Evolutionary conservation across 2,113 vertebrate genomes (phyloP).

Genomic region (Orientallactaga bullata): DNA sequence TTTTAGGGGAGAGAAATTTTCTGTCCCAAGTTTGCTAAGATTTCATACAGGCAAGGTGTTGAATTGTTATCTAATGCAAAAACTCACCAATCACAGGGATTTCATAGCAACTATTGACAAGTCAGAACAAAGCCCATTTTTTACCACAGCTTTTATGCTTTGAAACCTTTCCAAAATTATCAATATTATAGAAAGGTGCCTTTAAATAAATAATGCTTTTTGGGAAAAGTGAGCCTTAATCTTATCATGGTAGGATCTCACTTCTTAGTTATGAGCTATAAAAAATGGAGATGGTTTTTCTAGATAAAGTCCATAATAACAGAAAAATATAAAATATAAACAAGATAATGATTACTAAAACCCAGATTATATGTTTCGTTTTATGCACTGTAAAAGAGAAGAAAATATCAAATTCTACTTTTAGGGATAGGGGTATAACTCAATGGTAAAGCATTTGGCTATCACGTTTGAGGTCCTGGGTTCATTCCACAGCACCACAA

Average conservation of each 20-base stretch:
- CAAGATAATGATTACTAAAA: neutral
- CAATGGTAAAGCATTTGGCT: neutral
- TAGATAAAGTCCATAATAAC: neutral
- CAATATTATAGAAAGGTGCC: slow-evolving; percentile 16
- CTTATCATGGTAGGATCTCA: neutral
- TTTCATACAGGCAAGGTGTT: slow-evolving; percentile 37
- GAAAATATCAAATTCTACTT: slow-evolving; percentile 13
- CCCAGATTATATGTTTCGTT: neutral
- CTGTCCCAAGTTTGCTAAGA: neutral
- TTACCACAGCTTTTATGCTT: slow-evolving; percentile 36
- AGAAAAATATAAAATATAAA: slow-evolving; percentile 16
- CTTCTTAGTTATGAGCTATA: slow-evolving; percentile 24
- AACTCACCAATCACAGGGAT: neutral
- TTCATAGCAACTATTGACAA: neutral
- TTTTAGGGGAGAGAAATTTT: neutral
- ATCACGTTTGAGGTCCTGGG: neutral
- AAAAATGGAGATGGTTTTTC: neutral
- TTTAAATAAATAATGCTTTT: neutral
- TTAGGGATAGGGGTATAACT: neutral
- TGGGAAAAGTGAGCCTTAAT: neutral
- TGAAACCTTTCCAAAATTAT: slow-evolving; percentile 13
- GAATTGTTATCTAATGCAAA: slow-evolving; percentile 55
- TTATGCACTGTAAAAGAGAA: slow-evolving; percentile 22
- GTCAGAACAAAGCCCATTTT: slow-evolving; percentile 23
- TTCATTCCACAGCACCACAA: neutral